A percentile compares a stretch with the other conserved stretches of the same genome.
Conservation (phyloP, 2,797 vertebrate species). For the Poeciliopsis infans region DNA sequence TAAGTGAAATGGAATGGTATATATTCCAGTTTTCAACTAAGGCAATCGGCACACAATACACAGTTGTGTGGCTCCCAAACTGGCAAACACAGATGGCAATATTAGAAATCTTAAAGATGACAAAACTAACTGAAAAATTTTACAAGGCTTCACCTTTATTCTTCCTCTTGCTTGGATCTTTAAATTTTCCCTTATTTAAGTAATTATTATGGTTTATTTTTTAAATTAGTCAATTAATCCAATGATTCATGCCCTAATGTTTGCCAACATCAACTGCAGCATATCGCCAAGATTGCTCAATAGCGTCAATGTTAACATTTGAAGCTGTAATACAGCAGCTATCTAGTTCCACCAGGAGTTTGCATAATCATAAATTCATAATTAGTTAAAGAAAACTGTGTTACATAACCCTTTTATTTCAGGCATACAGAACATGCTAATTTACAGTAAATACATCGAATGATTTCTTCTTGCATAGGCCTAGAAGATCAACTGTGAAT, state of each 20-base stretch:
- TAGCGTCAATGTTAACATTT: constrained; percentile 58
- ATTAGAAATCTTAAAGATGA: constrained; percentile 34
- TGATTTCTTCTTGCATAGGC: background rate
- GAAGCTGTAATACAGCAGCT: constrained; percentile 49
- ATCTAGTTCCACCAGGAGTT: constrained; percentile 63
- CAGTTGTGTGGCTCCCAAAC: constrained; percentile 11
- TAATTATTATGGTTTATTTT: constrained; percentile 62
- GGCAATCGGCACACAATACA: constrained; percentile 9
- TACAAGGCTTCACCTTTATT: constrained; percentile 43
- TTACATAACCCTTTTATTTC: constrained; percentile 15
- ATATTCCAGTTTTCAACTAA: constrained; percentile 29
- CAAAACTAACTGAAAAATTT: constrained; percentile 20
- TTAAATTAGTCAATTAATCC: constrained; percentile 68
- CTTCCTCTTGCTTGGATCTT: constrained; percentile 18
- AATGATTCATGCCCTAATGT: constrained; percentile 67
- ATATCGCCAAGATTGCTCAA: constrained; percentile 62
- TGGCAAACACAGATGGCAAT: background rate
- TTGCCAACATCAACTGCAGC: constrained; percentile 66
- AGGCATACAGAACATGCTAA: constrained; percentile 8
- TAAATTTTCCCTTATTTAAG: constrained; percentile 54
- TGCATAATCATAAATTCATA: constrained; percentile 47
- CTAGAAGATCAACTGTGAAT: background rate
- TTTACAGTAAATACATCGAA: constrained; percentile 26
- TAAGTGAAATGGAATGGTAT: constrained; percentile 29
- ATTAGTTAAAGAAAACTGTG: constrained; percentile 19